Percentiles rank a stretch among this genome's conserved stretches.
Conservation (phyloP, 2,888 invertebrate species). For the Argyresthia albistria region DNA sequence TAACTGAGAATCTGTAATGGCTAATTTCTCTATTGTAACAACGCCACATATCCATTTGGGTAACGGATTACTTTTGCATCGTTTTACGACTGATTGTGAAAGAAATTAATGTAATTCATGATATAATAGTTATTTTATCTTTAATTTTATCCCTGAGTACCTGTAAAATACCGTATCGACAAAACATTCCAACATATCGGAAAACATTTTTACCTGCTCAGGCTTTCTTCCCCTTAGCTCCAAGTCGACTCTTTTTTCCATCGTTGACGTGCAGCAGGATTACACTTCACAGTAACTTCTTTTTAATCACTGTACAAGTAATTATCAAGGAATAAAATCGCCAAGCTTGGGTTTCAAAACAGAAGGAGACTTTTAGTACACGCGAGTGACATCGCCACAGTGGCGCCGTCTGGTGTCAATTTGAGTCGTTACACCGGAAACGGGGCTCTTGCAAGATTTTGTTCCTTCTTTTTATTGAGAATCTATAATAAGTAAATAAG, state of each 20-base stretch:
- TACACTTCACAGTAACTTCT: slow-evolving; percentile 46
- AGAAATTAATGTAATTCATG: too few species aligned
- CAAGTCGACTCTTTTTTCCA: slow-evolving; percentile 96
- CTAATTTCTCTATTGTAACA: slow-evolving; percentile 56
- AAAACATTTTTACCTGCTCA: slow-evolving; percentile 82
- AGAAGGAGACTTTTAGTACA: slow-evolving; percentile 73
- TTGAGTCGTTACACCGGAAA: slow-evolving; percentile 36
- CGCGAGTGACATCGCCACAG: slow-evolving; percentile 65
- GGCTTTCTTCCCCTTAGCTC: slow-evolving; percentile 94
- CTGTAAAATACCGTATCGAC: slow-evolving; percentile 65
- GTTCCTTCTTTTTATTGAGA: slow-evolving; percentile 12
- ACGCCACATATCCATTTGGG: slow-evolving; percentile 53
- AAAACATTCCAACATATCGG: slow-evolving; percentile 64
- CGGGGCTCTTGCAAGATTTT: slow-evolving; percentile 29
- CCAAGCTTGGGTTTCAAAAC: slow-evolving; percentile 74
- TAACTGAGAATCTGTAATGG: slow-evolving; percentile 64
- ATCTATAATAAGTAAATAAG: background rate
- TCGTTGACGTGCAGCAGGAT: slow-evolving; percentile 48
- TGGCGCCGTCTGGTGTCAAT: slow-evolving; percentile 55
- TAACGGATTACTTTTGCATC: slow-evolving; percentile 18
- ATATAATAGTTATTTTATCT: too few species aligned
- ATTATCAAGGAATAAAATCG: slow-evolving; percentile 58
- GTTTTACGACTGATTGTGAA: too few species aligned
- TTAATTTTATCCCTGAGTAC: too few species aligned
- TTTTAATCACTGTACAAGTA: slow-evolving; percentile 35